These are phyloP conservation scores for Phaenicophaeus curvirostris DNA, from an alignment of 2,797 vertebrate genomes.

Conservation along the genomic window DNA sequence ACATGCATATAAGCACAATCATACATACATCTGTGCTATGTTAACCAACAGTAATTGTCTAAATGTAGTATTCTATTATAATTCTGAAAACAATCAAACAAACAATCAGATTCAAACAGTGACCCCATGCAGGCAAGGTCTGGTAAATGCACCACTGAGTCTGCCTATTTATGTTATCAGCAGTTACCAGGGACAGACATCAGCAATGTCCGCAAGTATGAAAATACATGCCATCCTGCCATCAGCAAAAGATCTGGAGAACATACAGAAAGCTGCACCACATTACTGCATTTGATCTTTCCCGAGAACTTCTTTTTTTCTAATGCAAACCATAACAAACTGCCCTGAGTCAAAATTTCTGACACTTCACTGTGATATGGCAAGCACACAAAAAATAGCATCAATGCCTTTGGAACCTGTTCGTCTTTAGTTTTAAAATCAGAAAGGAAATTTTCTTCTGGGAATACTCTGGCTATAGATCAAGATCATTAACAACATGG, in stretches of 20 bases:
- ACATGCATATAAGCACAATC: too few relatives aligned
- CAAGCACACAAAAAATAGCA: not conserved
- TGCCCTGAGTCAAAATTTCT: not conserved
- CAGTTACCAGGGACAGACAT: too few relatives aligned
- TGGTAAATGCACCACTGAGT: too few relatives aligned
- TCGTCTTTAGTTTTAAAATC: not conserved
- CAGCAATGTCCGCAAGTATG: too few relatives aligned
- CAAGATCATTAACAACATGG: not conserved
- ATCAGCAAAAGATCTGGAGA: not conserved
- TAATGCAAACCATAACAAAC: accelerated
- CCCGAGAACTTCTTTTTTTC: not conserved
- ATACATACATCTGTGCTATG: too few relatives aligned
- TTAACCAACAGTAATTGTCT: too few relatives aligned
- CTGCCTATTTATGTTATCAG: too few relatives aligned
- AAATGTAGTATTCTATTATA: too few relatives aligned
- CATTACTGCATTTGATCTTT: not conserved
- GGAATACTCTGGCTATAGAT: not conserved
- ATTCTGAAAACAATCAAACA: too few relatives aligned
- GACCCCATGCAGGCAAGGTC: too few relatives aligned
- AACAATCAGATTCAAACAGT: too few relatives aligned
- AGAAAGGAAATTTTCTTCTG: not conserved
- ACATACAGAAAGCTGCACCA: not conserved
- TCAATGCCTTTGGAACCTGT: not conserved
- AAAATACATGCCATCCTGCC: too few relatives aligned
- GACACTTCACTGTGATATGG: not conserved